phyloP scores from a whole-genome alignment of 2,797 vertebrate genomes.

The Luscinia megarhynchos region DNA sequence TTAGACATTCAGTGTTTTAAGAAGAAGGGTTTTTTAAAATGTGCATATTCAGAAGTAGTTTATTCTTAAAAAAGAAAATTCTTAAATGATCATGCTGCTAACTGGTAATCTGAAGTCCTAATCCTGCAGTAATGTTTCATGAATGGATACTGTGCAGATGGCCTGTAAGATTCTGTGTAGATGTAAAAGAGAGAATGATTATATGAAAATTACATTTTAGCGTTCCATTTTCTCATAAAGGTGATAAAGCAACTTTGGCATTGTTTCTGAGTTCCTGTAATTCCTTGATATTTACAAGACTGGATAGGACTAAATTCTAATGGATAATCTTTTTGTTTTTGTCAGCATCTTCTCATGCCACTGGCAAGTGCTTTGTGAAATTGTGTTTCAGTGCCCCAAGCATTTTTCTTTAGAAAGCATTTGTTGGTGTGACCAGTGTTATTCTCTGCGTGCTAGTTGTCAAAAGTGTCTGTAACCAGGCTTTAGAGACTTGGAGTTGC shows the following conservation, averaged over 20 bases:
- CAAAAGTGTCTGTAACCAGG: background rate
- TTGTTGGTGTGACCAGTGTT: background rate
- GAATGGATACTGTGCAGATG: background rate
- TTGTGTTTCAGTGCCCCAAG: background rate
- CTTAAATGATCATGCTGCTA: background rate
- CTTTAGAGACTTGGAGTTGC: background rate
- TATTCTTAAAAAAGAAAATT: background rate
- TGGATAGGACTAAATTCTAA: background rate
- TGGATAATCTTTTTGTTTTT: background rate
- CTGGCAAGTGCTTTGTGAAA: background rate
- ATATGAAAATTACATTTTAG: background rate
- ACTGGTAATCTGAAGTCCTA: background rate
- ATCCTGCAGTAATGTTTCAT: background rate
- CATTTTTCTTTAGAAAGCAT: background rate
- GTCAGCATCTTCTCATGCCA: background rate
- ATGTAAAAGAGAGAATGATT: background rate
- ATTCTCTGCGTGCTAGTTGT: background rate
- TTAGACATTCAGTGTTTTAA: background rate
- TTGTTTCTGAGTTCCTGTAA: background rate
- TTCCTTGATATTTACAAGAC: background rate
- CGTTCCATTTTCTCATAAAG: background rate
- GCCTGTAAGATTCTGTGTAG: background rate
- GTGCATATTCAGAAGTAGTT: background rate
- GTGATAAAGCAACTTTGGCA: background rate
- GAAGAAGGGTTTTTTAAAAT: fast-evolving